Percentiles rank a stretch among this genome's conserved stretches.
These are phyloP conservation scores for Ecliptopera silaceata DNA, from an alignment of 2,888 invertebrate species.

Conservation along the genomic window DNA sequence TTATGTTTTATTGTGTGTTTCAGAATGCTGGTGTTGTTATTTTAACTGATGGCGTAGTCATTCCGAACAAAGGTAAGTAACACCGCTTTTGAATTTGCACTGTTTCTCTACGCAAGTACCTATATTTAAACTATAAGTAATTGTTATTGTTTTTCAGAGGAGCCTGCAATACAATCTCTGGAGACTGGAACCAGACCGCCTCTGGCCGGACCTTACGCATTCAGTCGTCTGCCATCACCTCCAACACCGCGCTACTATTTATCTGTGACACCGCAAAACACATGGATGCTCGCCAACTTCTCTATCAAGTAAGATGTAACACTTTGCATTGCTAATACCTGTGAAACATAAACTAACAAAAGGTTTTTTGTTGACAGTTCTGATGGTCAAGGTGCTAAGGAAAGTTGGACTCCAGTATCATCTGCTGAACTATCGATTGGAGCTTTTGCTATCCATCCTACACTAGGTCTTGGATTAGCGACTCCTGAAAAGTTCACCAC, in stretches of 20 bases:
- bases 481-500: constrained; percentile 62
- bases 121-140: not conserved
- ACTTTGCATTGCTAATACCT: not conserved
- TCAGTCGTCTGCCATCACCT: constrained; percentile 92
- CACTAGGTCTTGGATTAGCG: constrained; percentile 69
- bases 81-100: not conserved
- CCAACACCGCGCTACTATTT: constrained; percentile 92
- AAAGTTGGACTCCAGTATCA: constrained; percentile 64
- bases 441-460: constrained; percentile 75
- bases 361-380: constrained; percentile 47
- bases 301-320: constrained; percentile 87
- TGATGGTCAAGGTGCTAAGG: constrained; percentile 69
- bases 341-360: not conserved
- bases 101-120: not conserved
- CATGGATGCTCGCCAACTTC: constrained; percentile 93
- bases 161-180: constrained; percentile 37
- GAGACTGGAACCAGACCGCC: constrained; percentile 89
- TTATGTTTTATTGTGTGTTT: constrained; percentile 45
- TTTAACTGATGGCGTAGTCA: constrained; percentile 88
- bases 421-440: constrained; percentile 68
- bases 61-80: constrained; percentile 81
- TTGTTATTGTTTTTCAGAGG: constrained; percentile 18
- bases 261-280: constrained; percentile 86
- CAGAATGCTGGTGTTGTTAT: constrained; percentile 90
- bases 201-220: constrained; percentile 94